Evolutionary conservation across 2,888 invertebrate species (phyloP).

Genomic region (Papilio elwesi): DNA sequence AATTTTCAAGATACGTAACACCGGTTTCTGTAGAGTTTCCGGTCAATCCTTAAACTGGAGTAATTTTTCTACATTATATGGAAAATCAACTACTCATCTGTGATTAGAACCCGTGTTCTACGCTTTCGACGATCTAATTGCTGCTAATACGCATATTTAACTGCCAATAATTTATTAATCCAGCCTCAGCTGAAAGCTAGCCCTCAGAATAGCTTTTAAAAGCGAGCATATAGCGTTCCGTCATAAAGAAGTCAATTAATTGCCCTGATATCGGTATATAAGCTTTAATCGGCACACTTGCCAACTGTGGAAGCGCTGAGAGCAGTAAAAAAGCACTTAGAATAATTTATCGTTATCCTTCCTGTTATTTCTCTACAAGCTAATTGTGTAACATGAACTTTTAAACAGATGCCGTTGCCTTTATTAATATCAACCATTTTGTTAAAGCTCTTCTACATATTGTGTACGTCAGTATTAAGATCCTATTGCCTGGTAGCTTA

Average conservation of each 20-base stretch:
- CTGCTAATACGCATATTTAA: neutral
- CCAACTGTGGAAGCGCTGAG: constrained; percentile 7
- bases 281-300: constrained; percentile 14
- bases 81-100: too few species aligned
- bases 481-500: too few species aligned
- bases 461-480: too few species aligned
- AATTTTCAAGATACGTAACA: neutral
- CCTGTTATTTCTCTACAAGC: neutral
- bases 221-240: constrained; percentile 12
- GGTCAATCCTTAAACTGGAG: too few species aligned
- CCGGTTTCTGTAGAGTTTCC: too few species aligned
- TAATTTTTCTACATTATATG: too few species aligned
- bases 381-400: constrained; percentile 21
- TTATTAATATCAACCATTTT: constrained; percentile 2
- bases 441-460: neutral
- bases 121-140: neutral
- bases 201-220: constrained; percentile 8
- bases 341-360: constrained; percentile 20
- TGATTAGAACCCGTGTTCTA: constrained; percentile 5
- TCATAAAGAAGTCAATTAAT: constrained; percentile 24
- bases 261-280: constrained; percentile 21
- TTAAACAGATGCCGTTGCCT: constrained; percentile 13
- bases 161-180: constrained; percentile 6
- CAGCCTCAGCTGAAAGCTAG: constrained; percentile 9
- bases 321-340: constrained; percentile 25